These are phyloP conservation scores for Scaptodrosophila latifasciaeformis DNA, from an alignment of 2,888 invertebrate genomes.

Conservation along the genomic window DNA sequence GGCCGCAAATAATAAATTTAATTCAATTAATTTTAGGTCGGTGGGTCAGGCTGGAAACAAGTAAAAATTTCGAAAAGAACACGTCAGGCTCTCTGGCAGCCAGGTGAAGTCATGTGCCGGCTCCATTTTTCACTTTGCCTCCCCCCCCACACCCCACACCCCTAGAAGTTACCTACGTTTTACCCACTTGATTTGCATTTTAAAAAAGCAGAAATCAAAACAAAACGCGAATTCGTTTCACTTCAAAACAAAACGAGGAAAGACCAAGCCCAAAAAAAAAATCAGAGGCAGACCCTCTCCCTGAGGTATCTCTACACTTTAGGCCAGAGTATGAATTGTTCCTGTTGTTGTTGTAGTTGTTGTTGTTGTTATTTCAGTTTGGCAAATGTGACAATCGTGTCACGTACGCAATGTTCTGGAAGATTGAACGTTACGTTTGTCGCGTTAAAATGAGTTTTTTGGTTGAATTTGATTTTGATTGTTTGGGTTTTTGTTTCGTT, in stretches of 20 bases:
- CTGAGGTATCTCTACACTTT: conserved; percentile 20
- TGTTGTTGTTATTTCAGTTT: conserved; percentile 17
- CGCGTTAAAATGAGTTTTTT: conserved; percentile 70
- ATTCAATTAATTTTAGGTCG: conserved; percentile 62
- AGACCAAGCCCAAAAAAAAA: conserved; percentile 7
- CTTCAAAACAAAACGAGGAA: conserved; percentile 23
- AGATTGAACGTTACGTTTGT: conserved; percentile 73
- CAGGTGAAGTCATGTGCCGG: conserved; percentile 37
- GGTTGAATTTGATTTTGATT: conserved; percentile 66
- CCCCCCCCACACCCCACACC: conserved; percentile 1
- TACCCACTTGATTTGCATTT: conserved; percentile 57
- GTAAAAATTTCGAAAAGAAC: not conserved
- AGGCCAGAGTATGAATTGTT: conserved; percentile 23
- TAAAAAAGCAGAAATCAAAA: conserved; percentile 24
- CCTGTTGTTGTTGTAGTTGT: conserved; percentile 13
- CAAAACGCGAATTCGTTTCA: conserved; percentile 27
- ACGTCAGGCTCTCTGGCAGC: not conserved
- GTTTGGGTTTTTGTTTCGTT: conserved; percentile 50
- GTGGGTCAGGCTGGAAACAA: conserved; percentile 39
- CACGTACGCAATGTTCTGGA: conserved; percentile 72
- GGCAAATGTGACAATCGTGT: conserved; percentile 69
- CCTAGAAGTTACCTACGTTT: not conserved
- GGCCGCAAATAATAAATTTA: conserved; percentile 40
- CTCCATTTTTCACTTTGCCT: conserved; percentile 47
- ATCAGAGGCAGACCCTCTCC: conserved; percentile 2